Conservation (phyloP, 1,140 invertebrate genomes). For the Ectropis grisescens region DNA sequence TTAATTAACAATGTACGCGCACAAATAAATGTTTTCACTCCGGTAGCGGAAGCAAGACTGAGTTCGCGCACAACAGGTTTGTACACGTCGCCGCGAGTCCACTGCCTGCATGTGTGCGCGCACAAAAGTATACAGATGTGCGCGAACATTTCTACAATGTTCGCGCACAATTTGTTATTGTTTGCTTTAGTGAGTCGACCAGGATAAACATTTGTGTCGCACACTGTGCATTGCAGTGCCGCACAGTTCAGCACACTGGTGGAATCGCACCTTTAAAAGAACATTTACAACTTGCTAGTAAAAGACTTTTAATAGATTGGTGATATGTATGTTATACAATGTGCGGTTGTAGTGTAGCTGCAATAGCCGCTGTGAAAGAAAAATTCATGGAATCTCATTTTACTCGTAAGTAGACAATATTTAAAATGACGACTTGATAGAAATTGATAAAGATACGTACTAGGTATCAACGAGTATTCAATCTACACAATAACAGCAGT, state of each 20-base stretch:
- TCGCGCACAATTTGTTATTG: slow-evolving; percentile 13
- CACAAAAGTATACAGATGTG: slow-evolving; percentile 9
- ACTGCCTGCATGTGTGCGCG: slow-evolving; percentile 6
- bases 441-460: too few species aligned
- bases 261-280: neutral
- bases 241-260: neutral
- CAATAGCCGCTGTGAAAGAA: too few species aligned
- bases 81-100: slow-evolving; percentile 4
- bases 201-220: slow-evolving; percentile 5
- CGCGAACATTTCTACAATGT: slow-evolving; percentile 8
- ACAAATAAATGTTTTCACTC: slow-evolving; percentile 9
- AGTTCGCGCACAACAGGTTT: slow-evolving; percentile 6
- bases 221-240: slow-evolving; percentile 6
- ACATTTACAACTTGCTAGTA: neutral
- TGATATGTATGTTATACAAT: too few species aligned
- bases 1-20: slow-evolving; percentile 2
- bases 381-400: too few species aligned
- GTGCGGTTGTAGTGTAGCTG: too few species aligned
- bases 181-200: slow-evolving; percentile 8
- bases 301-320: too few species aligned
- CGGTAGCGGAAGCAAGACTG: slow-evolving; percentile 7
- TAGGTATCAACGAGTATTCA: too few species aligned
- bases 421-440: too few species aligned
- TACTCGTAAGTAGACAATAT: too few species aligned
- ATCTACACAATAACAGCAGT: too few species aligned